Evolutionary conservation across 2,113 vertebrate species (phyloP).

Genomic region (Tragulus kanchil): DNA sequence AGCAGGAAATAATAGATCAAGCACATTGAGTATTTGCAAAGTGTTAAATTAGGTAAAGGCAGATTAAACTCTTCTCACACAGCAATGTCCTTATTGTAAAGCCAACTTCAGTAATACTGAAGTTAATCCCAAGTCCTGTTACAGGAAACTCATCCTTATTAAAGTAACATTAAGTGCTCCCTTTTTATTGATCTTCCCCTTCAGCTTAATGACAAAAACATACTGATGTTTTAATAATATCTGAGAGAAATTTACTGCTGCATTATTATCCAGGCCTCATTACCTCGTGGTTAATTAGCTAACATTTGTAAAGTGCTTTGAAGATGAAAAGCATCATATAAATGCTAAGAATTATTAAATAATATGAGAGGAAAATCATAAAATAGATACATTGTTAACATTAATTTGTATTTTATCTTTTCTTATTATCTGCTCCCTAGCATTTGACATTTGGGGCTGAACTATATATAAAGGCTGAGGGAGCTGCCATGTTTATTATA

Average conservation of each 20-base stretch:
- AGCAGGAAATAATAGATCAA: slow-evolving; percentile 74
- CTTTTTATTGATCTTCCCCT: slow-evolving; percentile 89
- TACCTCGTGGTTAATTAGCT: slow-evolving; percentile 78
- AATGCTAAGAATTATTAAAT: slow-evolving; percentile 82
- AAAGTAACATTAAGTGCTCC: slow-evolving; percentile 90
- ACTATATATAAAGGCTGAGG: slow-evolving; percentile 3
- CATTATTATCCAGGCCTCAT: slow-evolving; percentile 72
- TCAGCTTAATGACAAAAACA: slow-evolving; percentile 89
- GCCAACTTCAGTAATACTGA: slow-evolving; percentile 79
- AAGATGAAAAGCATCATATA: slow-evolving; percentile 81
- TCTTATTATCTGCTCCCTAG: slow-evolving; percentile 62
- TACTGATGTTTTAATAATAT: slow-evolving; percentile 91
- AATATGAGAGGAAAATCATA: slow-evolving; percentile 72
- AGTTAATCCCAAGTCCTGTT: slow-evolving; percentile 86
- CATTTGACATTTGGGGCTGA: slow-evolving; percentile 74
- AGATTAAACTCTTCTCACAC: slow-evolving; percentile 78
- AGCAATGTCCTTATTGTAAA: slow-evolving; percentile 75
- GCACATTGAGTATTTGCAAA: slow-evolving; percentile 74
- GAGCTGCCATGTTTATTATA: neutral
- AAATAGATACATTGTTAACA: slow-evolving; percentile 79
- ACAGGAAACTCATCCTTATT: slow-evolving; percentile 89
- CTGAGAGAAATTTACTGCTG: too few species aligned
- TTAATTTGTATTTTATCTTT: slow-evolving; percentile 78
- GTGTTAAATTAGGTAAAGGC: slow-evolving; percentile 76
- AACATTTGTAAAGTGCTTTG: slow-evolving; percentile 81